Conservation (phyloP, 2,113 vertebrate species). For the mouse (Mus musculus) region DNA sequence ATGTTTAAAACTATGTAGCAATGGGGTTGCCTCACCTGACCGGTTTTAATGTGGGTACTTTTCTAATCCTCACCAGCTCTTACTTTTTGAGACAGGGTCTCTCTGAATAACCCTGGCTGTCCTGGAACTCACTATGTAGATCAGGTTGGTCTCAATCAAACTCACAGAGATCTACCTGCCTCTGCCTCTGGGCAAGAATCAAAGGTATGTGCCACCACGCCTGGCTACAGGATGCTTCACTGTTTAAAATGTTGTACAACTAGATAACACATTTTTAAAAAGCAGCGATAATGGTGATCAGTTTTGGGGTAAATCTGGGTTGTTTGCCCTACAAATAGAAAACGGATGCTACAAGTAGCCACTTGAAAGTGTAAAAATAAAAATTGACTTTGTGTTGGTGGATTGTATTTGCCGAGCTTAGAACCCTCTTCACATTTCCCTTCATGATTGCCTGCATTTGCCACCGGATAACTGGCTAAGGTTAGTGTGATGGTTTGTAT, state of each 20-base stretch:
- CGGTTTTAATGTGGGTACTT: conserved; percentile 4
- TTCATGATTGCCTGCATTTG: background rate
- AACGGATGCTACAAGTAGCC: background rate
- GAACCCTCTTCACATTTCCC: background rate
- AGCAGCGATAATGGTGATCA: background rate
- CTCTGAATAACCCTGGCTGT: background rate
- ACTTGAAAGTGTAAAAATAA: background rate
- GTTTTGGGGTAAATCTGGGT: background rate
- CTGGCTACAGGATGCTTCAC: background rate
- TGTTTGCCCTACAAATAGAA: background rate
- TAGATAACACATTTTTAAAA: background rate
- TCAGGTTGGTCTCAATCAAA: background rate
- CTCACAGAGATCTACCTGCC: background rate
- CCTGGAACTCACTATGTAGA: background rate
- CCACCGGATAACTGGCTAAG: background rate
- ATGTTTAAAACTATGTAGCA: background rate
- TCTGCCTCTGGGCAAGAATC: background rate
- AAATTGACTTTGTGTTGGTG: background rate
- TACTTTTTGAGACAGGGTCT: background rate
- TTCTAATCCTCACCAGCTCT: background rate
- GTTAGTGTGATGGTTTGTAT: background rate
- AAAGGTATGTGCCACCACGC: background rate
- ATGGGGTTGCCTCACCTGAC: background rate
- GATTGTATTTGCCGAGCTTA: too few species aligned
- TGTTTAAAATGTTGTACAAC: background rate